A percentile compares a stretch with the other conserved stretches of the same genome.
These are phyloP conservation scores for Neoscelio sp. DNA, from an alignment of 2,888 invertebrate species.

Conservation along the genomic window DNA sequence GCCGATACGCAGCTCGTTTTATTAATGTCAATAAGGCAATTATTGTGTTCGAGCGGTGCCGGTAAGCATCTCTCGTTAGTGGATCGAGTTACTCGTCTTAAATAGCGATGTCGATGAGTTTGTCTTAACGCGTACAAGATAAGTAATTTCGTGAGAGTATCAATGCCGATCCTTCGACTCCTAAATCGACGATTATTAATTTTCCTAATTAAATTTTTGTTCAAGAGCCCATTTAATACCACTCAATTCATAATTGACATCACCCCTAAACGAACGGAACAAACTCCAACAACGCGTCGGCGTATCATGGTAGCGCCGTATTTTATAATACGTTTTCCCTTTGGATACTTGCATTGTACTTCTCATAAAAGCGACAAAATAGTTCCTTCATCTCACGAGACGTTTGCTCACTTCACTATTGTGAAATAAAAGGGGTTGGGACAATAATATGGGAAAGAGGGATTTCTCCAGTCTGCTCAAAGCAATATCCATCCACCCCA, in stretches of 20 bases:
- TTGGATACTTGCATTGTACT: not conserved
- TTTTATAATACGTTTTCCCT: too few relatives aligned
- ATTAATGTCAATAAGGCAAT: constrained; percentile 82
- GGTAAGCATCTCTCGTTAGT: constrained; percentile 75
- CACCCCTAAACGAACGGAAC: too few relatives aligned
- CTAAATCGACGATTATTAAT: too few relatives aligned
- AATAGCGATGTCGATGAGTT: constrained; percentile 73
- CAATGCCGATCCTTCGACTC: too few relatives aligned
- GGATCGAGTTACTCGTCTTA: constrained; percentile 73
- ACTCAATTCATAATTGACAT: too few relatives aligned
- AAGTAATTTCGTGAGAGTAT: constrained; percentile 2
- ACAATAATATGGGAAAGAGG: constrained; percentile 82
- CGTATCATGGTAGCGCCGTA: too few relatives aligned
- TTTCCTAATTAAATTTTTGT: too few relatives aligned
- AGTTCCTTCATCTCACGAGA: constrained; percentile 43
- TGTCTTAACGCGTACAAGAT: constrained; percentile 15
- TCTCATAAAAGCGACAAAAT: constrained; percentile 11
- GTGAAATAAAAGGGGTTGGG: constrained; percentile 76
- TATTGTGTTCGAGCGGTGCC: constrained; percentile 76
- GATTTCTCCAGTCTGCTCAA: constrained; percentile 79
- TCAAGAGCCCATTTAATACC: too few relatives aligned
- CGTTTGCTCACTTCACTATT: constrained; percentile 66
- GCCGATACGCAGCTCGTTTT: constrained; percentile 76
- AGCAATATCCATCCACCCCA: constrained; percentile 82
- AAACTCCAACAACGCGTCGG: too few relatives aligned